phyloP scores from a whole-genome alignment of 2,113 vertebrate genomes.

The Caracal caracal region DNA sequence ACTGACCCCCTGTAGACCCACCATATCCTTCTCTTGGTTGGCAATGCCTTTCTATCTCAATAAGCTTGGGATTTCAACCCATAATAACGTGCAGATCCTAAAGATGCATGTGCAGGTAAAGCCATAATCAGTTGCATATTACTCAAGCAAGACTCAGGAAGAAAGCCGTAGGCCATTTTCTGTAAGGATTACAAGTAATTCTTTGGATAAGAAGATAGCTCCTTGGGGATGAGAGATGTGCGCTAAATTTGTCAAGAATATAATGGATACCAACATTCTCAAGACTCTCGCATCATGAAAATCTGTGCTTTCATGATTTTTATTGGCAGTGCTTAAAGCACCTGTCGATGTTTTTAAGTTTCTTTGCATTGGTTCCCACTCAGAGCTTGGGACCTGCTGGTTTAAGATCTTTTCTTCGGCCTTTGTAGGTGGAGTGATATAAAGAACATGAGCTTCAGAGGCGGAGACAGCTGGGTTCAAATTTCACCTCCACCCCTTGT shows the following conservation, averaged over 20 bases:
- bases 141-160: not conserved
- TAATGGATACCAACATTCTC: not conserved
- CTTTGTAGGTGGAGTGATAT: not conserved
- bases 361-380: not conserved
- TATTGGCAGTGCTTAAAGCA: not conserved
- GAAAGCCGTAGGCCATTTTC: not conserved
- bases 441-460: not conserved
- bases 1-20: not conserved
- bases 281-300: not conserved
- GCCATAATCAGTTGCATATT: conserved; percentile 24
- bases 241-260: conserved; percentile 5
- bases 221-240: not conserved
- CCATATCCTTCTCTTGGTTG: not conserved
- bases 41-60: not conserved
- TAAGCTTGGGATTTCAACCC: not conserved
- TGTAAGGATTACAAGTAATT: not conserved
- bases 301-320: not conserved
- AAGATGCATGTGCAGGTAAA: not conserved
- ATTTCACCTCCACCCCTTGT: not conserved
- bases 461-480: not conserved
- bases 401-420: not conserved
- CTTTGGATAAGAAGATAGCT: not conserved
- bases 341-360: not conserved
- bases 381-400: not conserved
- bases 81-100: not conserved